Evolutionary conservation across 2,888 invertebrate genomes (phyloP).

Genomic region (Caenorhabditis panamensis): DNA sequence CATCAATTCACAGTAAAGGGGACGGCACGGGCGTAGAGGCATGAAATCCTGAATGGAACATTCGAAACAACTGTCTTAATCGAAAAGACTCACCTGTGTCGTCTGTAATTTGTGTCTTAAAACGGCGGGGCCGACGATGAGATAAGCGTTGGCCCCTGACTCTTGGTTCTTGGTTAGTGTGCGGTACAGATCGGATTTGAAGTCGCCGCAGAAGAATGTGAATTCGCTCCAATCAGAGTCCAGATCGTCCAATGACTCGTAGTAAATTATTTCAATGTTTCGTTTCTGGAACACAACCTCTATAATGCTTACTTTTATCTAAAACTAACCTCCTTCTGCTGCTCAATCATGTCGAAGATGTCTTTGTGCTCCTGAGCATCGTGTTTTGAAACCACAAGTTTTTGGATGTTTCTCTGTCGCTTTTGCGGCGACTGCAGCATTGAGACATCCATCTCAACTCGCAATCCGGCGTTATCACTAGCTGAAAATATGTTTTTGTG

Average conservation of each 20-base stretch:
- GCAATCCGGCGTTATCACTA: conserved; percentile 34
- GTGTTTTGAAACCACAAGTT: conserved; percentile 45
- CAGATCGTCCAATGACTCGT: conserved; percentile 43
- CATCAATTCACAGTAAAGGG: conserved; percentile 65
- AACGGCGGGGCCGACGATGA: conserved; percentile 60
- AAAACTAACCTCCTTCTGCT: conserved; percentile 37
- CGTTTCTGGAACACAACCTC: conserved; percentile 33
- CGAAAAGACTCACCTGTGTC: conserved; percentile 21
- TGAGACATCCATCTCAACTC: conserved; percentile 55
- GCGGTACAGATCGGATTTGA: conserved; percentile 48
- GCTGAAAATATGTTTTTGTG: conserved; percentile 11
- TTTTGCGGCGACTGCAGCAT: conserved; percentile 55
- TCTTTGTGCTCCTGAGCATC: conserved; percentile 43
- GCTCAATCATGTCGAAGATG: conserved; percentile 51
- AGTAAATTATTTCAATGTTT: conserved; percentile 42
- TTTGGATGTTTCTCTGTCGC: conserved; percentile 47
- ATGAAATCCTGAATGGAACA: conserved; percentile 45
- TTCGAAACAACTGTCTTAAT: not conserved
- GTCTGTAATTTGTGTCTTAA: conserved; percentile 52
- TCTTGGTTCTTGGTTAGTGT: conserved; percentile 51
- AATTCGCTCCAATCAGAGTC: conserved; percentile 46
- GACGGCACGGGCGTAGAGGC: conserved; percentile 51
- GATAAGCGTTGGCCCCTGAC: conserved; percentile 33
- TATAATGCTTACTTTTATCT: not conserved
- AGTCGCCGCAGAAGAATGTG: conserved; percentile 61